These are phyloP conservation scores for Peromyscus leucopus DNA, from an alignment of 2,113 vertebrate species.

Conservation along the genomic window DNA sequence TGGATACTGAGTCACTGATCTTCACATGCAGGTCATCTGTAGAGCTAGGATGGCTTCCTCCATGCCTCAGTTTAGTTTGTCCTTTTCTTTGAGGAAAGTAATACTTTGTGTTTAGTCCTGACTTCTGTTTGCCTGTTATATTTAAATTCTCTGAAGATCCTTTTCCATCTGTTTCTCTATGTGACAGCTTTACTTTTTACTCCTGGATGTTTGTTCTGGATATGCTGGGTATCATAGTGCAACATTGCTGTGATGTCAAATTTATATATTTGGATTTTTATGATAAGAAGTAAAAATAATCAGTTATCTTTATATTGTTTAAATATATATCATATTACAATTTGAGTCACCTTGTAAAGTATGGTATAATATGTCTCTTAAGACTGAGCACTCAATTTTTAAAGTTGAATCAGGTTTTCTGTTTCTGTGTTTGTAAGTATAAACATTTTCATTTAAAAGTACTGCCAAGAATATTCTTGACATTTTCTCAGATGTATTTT, in stretches of 20 bases:
- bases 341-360: slow-evolving; percentile 12
- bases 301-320: slow-evolving; percentile 6
- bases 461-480: background rate
- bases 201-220: background rate
- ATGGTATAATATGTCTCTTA: slow-evolving; percentile 1
- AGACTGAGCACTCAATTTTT: background rate
- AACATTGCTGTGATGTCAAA: background rate
- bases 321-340: background rate
- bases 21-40: background rate
- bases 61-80: background rate
- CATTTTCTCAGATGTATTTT: slow-evolving; percentile 40
- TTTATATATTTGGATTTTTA: slow-evolving; percentile 32
- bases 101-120: background rate
- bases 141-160: slow-evolving; percentile 3
- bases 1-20: background rate
- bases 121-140: background rate
- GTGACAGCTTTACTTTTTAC: background rate
- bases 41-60: background rate
- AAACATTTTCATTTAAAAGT: background rate
- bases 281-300: slow-evolving; percentile 43
- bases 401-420: background rate
- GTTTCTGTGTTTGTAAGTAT: slow-evolving; percentile 18
- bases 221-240: slow-evolving; percentile 27
- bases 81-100: background rate
- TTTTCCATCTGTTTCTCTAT: background rate